Evolutionary conservation across 2,113 vertebrate genomes (phyloP), one percentile per base, ranked within the genome.

Genomic region (Scomber japonicus): DNA sequence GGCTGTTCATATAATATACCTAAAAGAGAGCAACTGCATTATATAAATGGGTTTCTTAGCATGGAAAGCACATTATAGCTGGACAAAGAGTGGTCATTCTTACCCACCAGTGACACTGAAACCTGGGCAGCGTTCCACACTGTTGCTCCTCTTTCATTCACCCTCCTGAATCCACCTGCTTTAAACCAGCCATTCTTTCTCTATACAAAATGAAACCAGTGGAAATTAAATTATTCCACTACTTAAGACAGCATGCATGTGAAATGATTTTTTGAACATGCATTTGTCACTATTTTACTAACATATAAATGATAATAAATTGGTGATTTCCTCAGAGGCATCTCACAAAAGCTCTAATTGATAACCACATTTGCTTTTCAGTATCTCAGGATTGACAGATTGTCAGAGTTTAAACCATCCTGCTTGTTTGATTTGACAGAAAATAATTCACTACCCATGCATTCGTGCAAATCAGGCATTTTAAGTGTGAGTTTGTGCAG

Each of bases 41-140:
- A 48, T 59, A n/a, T 63, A 30, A 56, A 15, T 54, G 78, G 35
- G 66, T 65, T 73, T 53, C n/a, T 67, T 24, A 70, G 51, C 24
- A 78, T 67, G 77, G 48, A 55, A 40, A 44, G 71, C 5, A 59
- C 46, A 50, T 21, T 71, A 9, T 63, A 76, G 45, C 57, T 68
- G 76, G 73, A 87, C 77, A 80, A 79, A 84, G 83, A 81, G 67
- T 50, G 68, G 64, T 77, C 76, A 78, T 69, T 75, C 71, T 84
- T 57, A 71, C 55, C 73, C 69, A 76, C n/a, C 19, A 44, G 85
- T 84, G 87, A 80, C 82, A 88, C 48, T 81, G 84, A 88, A 89
- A 88, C 88, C 89, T 75, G 84, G 84, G 66, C 76, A 78, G 74
- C 70, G 89, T 83, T 93, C 88, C 86, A 88, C 56, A 40, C 75